Evolutionary conservation across 2,888 invertebrate species (phyloP), one percentile per base, ranked within the genome.

Genomic region (Abscondita cerata): DNA sequence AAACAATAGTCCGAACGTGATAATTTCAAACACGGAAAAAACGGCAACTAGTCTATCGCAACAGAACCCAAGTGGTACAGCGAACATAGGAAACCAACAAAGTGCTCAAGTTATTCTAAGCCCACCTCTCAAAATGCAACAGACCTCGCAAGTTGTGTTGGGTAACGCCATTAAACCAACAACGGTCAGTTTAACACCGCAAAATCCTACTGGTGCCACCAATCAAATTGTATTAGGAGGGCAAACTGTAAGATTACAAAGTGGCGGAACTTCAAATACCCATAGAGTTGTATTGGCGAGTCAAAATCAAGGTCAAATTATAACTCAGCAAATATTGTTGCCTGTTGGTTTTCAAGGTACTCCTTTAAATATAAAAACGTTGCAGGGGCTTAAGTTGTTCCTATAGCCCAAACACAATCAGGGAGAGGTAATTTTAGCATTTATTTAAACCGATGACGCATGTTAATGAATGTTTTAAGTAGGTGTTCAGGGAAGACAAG

Each of bases 341-440:
- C 86, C 87, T n/a, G 84, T 85, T 6, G 85, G 84, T 33, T 84
- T 87, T 73, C 86, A 86, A 76, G 85, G 86, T 16, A 83, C 84
- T 1, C 81, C 85, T 19, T 81, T 87, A 58, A 87, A 87, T 74
- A 81, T 87, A 13, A 87, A 87, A 74, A 83, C 85, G 8, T 74
- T 87, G 62, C 86, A 87, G 77, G 86, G 84, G 8, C 81, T 87
- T 57, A 87, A 76, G 86, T 87, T 56, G 86, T 87, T 63, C 85
- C 86, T 1, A 75, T 86, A 58, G 79, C 82, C 16, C 81, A 82
- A 68, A 77, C 81, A 56, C 80, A 81, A 57, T 80, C 81, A 67
- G 73, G 72, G 25, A 75, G 76, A 74, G 76, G 76, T 76, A 72
- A 75, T 69, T 62, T 13, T 1, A n/a, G n/a, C n/a, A n/a, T n/a